Evolutionary conservation across 37 sponge, comb jelly and placozoan genomes (phyloP).

Genomic region (Petrosia ficiformis): DNA sequence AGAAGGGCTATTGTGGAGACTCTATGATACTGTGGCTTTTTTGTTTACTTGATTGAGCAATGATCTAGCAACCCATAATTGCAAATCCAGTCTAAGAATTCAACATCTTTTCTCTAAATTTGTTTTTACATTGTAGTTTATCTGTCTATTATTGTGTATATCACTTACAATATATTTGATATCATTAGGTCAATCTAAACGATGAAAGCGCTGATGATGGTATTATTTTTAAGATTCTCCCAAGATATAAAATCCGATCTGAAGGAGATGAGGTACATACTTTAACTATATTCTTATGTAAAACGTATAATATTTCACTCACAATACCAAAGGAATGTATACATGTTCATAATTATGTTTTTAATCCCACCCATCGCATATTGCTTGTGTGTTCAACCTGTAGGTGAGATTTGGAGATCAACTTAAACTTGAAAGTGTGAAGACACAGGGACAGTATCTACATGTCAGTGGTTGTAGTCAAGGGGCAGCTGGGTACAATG

Average conservation of each 20-base stretch:
- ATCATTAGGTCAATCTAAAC: slow-evolving; percentile 5
- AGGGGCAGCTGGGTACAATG: not conserved
- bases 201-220: slow-evolving; percentile 35
- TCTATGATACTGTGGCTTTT: no score
- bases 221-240: slow-evolving; percentile 68
- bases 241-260: slow-evolving; percentile 77
- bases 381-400: no score
- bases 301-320: no score
- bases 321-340: no score
- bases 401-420: slow-evolving; percentile 57
- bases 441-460: slow-evolving; percentile 66
- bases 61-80: no score
- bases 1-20: no score
- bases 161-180: not conserved
- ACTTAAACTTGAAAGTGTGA: slow-evolving; percentile 52
- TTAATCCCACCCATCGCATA: no score
- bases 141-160: not conserved
- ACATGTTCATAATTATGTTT: no score
- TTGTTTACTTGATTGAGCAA: no score
- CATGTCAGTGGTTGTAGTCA: slow-evolving; percentile 40
- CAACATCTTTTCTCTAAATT: not conserved
- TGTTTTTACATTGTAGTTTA: not conserved
- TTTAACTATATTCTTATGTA: no score
- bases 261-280: slow-evolving; percentile 79
- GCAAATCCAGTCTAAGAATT: no score